Conservation (phyloP, 2,797 vertebrate genomes). For the Spinus pinus region DNA sequence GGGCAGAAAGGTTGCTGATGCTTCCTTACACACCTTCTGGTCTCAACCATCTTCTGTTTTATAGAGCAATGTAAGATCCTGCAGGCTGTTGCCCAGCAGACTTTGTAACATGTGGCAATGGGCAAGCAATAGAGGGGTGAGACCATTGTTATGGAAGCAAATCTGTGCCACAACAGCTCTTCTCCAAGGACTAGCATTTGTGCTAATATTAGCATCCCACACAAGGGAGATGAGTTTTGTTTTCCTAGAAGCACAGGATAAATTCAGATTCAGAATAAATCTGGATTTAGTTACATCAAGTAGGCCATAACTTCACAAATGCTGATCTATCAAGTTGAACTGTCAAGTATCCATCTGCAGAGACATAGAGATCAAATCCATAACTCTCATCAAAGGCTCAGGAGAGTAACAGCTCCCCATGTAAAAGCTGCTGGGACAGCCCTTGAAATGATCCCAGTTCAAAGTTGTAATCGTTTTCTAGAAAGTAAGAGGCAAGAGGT, state of each 20-base stretch:
- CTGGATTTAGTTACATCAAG: neutral
- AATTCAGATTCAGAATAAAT: neutral
- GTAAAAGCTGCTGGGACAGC: neutral
- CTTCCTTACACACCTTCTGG: neutral
- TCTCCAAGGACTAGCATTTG: neutral
- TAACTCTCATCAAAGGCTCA: neutral
- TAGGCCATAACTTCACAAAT: neutral
- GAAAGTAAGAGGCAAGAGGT: neutral
- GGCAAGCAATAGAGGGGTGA: neutral
- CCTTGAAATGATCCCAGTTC: neutral
- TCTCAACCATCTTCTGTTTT: neutral
- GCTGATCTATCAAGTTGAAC: neutral
- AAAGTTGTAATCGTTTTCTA: neutral
- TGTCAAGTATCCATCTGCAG: neutral
- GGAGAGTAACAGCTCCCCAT: neutral
- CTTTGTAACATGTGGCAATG: neutral
- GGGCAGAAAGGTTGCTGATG: neutral
- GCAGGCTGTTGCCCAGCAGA: neutral
- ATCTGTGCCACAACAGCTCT: neutral
- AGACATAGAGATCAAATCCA: neutral
- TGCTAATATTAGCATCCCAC: neutral
- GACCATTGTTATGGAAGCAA: neutral
- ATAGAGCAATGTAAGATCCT: neutral
- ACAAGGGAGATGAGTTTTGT: neutral
- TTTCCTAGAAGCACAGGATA: neutral